Evolutionary conservation across 2,113 vertebrate genomes (phyloP).

Genomic region (Lophotis ruficrista): DNA sequence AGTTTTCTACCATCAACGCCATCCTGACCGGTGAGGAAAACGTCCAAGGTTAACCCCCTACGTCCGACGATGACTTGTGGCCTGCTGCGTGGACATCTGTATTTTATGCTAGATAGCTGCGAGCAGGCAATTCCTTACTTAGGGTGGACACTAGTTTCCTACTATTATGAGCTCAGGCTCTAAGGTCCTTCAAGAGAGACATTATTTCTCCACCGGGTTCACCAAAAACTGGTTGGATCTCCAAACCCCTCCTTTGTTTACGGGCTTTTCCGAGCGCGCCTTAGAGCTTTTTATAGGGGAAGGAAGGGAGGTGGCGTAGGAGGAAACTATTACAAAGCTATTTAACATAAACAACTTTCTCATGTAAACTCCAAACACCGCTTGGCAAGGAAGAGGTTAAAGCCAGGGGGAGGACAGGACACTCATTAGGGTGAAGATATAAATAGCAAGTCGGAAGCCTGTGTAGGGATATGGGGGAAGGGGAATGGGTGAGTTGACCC

Average conservation of each 20-base stretch:
- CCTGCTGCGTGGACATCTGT: neutral
- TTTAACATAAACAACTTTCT: slow-evolving; percentile 57
- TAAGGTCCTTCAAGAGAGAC: neutral
- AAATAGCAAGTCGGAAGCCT: neutral
- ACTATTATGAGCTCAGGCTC: slow-evolving; percentile 44
- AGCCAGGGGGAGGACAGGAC: neutral
- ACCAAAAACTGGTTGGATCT: slow-evolving; percentile 33
- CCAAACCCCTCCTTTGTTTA: slow-evolving; percentile 37
- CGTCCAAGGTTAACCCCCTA: neutral
- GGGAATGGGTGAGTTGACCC: neutral
- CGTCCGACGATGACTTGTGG: neutral
- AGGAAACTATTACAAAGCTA: slow-evolving; percentile 50
- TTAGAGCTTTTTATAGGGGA: slow-evolving; percentile 35
- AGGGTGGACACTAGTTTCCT: slow-evolving; percentile 40
- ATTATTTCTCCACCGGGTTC: neutral
- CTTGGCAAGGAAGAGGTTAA: slow-evolving; percentile 55
- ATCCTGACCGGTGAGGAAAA: neutral
- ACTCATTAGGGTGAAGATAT: neutral
- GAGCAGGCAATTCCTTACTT: neutral
- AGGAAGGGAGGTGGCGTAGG: slow-evolving; percentile 57
- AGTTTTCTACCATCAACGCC: neutral
- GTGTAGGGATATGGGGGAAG: neutral
- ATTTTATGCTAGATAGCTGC: neutral
- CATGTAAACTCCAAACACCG: neutral
- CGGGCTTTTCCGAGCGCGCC: neutral